Percentiles rank a stretch among this genome's conserved stretches.
Evolutionary conservation across 2,888 invertebrate species (phyloP).

Genomic region (Dryomyza anilis): DNA sequence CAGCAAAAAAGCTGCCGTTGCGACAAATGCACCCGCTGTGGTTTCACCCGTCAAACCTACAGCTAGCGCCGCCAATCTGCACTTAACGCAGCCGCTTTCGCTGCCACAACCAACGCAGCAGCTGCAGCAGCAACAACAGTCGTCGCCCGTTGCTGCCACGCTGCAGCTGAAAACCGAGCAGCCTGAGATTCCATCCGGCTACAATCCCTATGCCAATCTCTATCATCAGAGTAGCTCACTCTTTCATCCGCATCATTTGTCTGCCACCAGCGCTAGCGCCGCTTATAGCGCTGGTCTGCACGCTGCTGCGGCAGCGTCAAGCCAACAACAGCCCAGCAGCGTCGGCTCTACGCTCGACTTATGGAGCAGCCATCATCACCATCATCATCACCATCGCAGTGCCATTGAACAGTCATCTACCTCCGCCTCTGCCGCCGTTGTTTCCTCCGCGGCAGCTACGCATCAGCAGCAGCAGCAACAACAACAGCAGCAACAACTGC

Average conservation of each 20-base stretch:
- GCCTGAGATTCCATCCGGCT: constrained; percentile 40
- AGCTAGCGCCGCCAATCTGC: background rate
- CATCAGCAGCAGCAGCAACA: constrained; percentile 32
- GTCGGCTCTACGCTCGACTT: constrained; percentile 34
- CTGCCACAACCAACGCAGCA: constrained; percentile 6
- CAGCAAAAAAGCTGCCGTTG: background rate
- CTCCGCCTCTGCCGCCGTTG: constrained; percentile 25
- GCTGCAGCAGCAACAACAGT: too few relatives aligned
- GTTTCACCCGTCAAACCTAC: too few relatives aligned
- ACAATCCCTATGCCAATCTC: constrained; percentile 46
- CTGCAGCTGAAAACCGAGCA: constrained; percentile 51
- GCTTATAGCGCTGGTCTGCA: background rate
- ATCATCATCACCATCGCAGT: constrained; percentile 28
- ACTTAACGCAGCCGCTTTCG: background rate
- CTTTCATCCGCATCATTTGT: constrained; percentile 38
- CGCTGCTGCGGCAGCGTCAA: constrained; percentile 22
- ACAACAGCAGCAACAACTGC: constrained; percentile 27
- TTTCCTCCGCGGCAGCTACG: constrained; percentile 29
- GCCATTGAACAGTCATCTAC: constrained; percentile 31
- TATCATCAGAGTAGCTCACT: constrained; percentile 47
- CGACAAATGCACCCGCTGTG: too few relatives aligned
- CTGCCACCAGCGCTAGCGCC: background rate
- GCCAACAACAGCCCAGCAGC: constrained; percentile 25
- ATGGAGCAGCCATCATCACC: constrained; percentile 40
- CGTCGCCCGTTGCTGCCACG: constrained; percentile 9